Evolutionary conservation across 2,113 vertebrate genomes (phyloP).

Genomic region (Passer montanus): DNA sequence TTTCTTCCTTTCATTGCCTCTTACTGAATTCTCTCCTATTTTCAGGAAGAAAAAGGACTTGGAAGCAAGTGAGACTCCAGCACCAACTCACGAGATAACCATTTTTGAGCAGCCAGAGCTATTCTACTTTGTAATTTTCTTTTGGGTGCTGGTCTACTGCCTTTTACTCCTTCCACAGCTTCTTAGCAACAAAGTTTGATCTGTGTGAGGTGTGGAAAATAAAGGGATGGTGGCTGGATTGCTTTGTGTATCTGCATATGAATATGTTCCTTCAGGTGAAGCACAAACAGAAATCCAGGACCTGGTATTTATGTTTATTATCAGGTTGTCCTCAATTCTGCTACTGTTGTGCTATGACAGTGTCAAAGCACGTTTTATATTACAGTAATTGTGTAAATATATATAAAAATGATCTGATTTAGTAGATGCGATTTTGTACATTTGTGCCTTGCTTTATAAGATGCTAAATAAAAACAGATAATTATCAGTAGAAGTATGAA

Average conservation of each 20-base stretch:
- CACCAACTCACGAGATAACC: background rate
- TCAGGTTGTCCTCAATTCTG: constrained; percentile 6
- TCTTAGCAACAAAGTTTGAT: constrained; percentile 67
- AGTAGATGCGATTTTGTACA: constrained; percentile 40
- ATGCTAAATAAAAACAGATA: constrained; percentile 29
- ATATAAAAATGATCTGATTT: constrained; percentile 19
- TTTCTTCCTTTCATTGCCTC: background rate
- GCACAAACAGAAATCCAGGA: constrained; percentile 21
- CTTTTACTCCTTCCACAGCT: constrained; percentile 89
- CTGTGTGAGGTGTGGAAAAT: constrained; percentile 48
- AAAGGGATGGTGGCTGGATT: constrained; percentile 52
- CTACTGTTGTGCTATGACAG: constrained; percentile 39
- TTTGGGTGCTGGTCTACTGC: constrained; percentile 92
- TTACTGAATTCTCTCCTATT: background rate
- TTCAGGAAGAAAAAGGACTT: constrained; percentile 65
- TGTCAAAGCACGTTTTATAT: constrained; percentile 47
- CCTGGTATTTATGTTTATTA: constrained; percentile 15
- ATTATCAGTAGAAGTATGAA: constrained; percentile 14
- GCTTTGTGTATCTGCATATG: constrained; percentile 17
- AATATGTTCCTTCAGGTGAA: constrained; percentile 28
- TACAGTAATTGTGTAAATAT: constrained; percentile 37
- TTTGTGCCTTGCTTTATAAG: constrained; percentile 69
- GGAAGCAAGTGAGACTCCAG: constrained; percentile 21
- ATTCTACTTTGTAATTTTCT: constrained; percentile 83
- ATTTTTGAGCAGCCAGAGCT: constrained; percentile 71